A percentile compares a stretch with the other conserved stretches of the same genome.
Evolutionary conservation across 2,888 invertebrate genomes (phyloP).

Genomic region (Caradrina clavipalpis): DNA sequence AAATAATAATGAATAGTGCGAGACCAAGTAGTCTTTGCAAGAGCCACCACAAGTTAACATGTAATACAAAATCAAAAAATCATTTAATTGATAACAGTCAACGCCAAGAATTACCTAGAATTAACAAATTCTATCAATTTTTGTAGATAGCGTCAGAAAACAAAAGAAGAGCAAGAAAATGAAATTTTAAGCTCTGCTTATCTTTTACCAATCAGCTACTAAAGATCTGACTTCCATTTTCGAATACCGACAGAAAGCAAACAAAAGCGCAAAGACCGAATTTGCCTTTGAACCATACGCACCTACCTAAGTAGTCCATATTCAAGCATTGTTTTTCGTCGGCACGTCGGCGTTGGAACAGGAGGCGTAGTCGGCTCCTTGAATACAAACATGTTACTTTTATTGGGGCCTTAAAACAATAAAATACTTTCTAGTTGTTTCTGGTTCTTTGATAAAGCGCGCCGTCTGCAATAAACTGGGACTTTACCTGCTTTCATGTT

Average conservation of each 20-base stretch:
- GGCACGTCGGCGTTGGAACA: conserved; percentile 68
- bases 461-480: conserved; percentile 67
- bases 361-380: conserved; percentile 81
- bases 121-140: background rate
- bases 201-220: conserved; percentile 30
- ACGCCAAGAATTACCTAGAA: background rate
- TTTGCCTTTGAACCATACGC: conserved; percentile 16
- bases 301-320: conserved; percentile 43
- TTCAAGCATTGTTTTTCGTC: conserved; percentile 50
- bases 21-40: background rate
- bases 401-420: conserved; percentile 84
- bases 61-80: conserved; percentile 2
- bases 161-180: background rate
- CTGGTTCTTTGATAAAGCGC: conserved; percentile 39
- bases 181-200: conserved; percentile 14
- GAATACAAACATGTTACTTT: conserved; percentile 77
- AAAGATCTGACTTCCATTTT: conserved; percentile 18
- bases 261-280: conserved; percentile 13
- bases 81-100: background rate
- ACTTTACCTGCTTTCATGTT: conserved; percentile 75
- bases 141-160: background rate
- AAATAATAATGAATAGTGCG: conserved; percentile 1
- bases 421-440: conserved; percentile 76
- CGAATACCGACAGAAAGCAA: conserved; percentile 3
- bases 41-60: conserved; percentile 2